Percentiles rank a stretch among this genome's conserved stretches.
phyloP scores from a whole-genome alignment of 1,140 invertebrate species.

The Bilobella aurantiaca region DNA sequence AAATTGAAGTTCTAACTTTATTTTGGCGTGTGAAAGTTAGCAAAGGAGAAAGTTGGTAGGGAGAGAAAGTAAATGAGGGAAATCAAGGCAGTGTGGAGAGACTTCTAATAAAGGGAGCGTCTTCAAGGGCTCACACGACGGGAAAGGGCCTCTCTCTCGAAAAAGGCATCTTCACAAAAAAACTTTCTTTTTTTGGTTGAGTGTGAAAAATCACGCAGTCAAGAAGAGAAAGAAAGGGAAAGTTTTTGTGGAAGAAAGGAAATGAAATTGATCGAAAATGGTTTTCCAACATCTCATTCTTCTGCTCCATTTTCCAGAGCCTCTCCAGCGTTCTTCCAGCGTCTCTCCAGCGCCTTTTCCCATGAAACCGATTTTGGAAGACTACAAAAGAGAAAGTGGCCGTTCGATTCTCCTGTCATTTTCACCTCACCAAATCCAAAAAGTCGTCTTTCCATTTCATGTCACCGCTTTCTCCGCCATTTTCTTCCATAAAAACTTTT shows the following conservation, averaged over 20 bases:
- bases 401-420: not conserved
- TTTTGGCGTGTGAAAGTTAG: not conserved
- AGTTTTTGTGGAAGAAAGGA: not conserved
- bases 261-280: slow-evolving; percentile 11
- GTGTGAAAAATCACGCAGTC: slow-evolving; percentile 14
- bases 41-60: not conserved
- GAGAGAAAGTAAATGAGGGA: not conserved
- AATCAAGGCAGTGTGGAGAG: not conserved
- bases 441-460: not conserved
- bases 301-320: not conserved
- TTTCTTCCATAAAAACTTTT: not conserved
- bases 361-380: not conserved
- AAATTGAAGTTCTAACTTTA: slow-evolving; percentile 4
- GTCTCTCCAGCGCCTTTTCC: not conserved
- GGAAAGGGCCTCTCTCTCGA: not conserved
- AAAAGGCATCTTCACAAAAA: too few relatives aligned
- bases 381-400: not conserved
- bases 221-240: slow-evolving; percentile 5
- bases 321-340: not conserved
- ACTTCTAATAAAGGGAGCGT: not conserved
- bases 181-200: too few relatives aligned
- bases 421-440: too few relatives aligned
- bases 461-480: not conserved
- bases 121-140: not conserved
- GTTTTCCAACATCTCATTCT: slow-evolving; percentile 3